phyloP scores from a whole-genome alignment of 2,113 vertebrate genomes.

The Rattus norvegicus region GRCr8 NC_086019.1:166120501-166121000 shows the following conservation, averaged over 20 bases:
- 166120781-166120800: neutral
- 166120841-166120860: too few species aligned
- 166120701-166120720: neutral
- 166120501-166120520: conserved; percentile 18
- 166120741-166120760: neutral
- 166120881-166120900: conserved; percentile 37
- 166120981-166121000: neutral
- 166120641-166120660: conserved; percentile 60
- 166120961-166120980: conserved; percentile 35
- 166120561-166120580: neutral
- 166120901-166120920: neutral
- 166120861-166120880: neutral
- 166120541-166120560: conserved; percentile 43
- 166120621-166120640: conserved; percentile 37
- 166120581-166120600: conserved; percentile 27
- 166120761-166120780: neutral
- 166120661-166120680: neutral
- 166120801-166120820: neutral
- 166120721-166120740: neutral
- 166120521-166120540: neutral
- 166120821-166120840: neutral
- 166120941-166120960: conserved; percentile 20
- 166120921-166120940: too few species aligned
- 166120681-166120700: neutral
- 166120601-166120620: conserved; percentile 32